phyloP scores from a whole-genome alignment of 2,888 invertebrate genomes.

The Aleiodes testaceus region DNA sequence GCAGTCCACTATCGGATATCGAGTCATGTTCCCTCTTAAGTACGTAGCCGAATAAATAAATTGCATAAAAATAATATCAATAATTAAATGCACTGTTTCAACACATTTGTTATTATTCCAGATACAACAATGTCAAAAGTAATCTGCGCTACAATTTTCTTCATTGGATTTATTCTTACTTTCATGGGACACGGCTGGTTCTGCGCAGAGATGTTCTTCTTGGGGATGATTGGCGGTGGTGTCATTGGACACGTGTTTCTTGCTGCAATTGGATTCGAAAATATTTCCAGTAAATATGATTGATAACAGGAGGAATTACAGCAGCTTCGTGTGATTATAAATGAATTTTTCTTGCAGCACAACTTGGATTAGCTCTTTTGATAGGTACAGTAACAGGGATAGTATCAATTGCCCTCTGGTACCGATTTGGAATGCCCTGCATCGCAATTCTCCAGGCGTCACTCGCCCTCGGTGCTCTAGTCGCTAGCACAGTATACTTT shows the following conservation, averaged over 20 bases:
- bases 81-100: not conserved
- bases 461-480: conserved; percentile 78
- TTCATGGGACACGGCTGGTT: conserved; percentile 80
- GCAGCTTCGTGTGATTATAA: conserved; percentile 2
- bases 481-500: conserved; percentile 77
- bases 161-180: conserved; percentile 78
- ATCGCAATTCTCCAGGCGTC: conserved; percentile 77
- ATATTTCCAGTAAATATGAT: conserved; percentile 18
- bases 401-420: conserved; percentile 79
- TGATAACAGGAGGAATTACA: not conserved
- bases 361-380: conserved; percentile 24
- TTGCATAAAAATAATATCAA: not conserved
- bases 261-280: conserved; percentile 30
- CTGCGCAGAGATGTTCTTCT: conserved; percentile 77
- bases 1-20: conserved; percentile 74
- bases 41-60: conserved; percentile 64
- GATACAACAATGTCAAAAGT: conserved; percentile 59
- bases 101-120: conserved; percentile 48
- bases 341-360: conserved; percentile 21
- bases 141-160: conserved; percentile 74
- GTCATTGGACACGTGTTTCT: conserved; percentile 75
- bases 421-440: conserved; percentile 77
- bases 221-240: conserved; percentile 77
- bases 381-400: conserved; percentile 69
- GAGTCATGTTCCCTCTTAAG: conserved; percentile 76